These are phyloP conservation scores for Maniola hyperantus DNA, from an alignment of 2,888 invertebrate genomes.

Conservation along the genomic window DNA sequence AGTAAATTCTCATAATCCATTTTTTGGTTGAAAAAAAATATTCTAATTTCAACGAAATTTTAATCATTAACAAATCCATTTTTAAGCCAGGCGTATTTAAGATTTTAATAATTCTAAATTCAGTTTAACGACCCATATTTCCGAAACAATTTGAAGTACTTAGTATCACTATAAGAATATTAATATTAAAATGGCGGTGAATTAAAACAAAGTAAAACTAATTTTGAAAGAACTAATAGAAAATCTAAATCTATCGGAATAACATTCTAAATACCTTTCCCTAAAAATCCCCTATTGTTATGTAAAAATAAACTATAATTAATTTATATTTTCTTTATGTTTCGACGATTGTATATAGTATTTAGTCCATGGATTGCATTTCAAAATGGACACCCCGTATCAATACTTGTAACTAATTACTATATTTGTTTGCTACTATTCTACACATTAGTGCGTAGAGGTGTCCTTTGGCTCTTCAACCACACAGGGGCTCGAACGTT, in stretches of 20 bases:
- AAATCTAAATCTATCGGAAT: constrained; percentile 30
- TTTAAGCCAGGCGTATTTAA: background rate
- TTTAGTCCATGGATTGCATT: background rate
- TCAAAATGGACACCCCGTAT: background rate
- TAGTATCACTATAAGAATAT: constrained; percentile 4
- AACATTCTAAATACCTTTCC: background rate
- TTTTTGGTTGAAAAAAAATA: background rate
- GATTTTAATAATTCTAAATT: background rate
- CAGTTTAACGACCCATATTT: background rate
- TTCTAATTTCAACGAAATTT: too few relatives aligned
- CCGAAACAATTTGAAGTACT: background rate
- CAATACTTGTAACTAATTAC: background rate
- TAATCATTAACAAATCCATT: too few relatives aligned
- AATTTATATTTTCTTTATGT: background rate
- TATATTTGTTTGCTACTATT: background rate
- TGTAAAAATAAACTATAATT: background rate
- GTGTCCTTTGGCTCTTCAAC: constrained; percentile 47
- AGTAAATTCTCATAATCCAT: too few relatives aligned
- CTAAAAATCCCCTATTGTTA: background rate
- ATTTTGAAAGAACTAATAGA: constrained; percentile 40
- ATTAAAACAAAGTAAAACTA: constrained; percentile 47
- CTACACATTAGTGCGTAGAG: background rate
- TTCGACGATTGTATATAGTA: background rate
- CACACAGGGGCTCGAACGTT: constrained; percentile 43
- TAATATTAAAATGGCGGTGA: constrained; percentile 48